Conservation (phyloP, 2,888 invertebrate species). For the Abrostola triplasia region DNA sequence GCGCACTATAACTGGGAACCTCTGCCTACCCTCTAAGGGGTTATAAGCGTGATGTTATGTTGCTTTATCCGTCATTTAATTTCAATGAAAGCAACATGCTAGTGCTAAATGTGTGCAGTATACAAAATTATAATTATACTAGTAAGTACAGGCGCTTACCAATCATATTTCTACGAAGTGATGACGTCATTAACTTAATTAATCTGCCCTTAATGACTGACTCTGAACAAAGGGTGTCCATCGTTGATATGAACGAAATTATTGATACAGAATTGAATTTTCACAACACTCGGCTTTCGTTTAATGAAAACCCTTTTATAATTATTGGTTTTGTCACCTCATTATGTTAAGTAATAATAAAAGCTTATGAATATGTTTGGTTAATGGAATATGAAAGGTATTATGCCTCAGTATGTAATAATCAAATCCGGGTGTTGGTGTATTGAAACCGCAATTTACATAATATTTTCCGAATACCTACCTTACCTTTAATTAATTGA, state of each 20-base stretch:
- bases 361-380: slow-evolving; percentile 44
- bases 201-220: slow-evolving; percentile 25
- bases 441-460: not conserved
- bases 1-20: too few relatives aligned
- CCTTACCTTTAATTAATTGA: too few relatives aligned
- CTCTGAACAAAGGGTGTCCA: slow-evolving; percentile 32
- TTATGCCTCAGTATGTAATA: not conserved
- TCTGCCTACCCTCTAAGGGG: too few relatives aligned
- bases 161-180: not conserved
- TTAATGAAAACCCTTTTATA: slow-evolving; percentile 33
- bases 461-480: too few relatives aligned
- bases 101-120: too few relatives aligned
- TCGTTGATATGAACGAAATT: slow-evolving; percentile 7
- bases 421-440: slow-evolving; percentile 10
- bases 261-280: slow-evolving; percentile 16
- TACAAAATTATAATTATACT: too few relatives aligned
- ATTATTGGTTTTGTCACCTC: slow-evolving; percentile 35
- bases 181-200: slow-evolving; percentile 38
- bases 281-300: slow-evolving; percentile 21
- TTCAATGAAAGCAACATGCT: too few relatives aligned
- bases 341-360: slow-evolving; percentile 27
- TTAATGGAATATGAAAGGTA: slow-evolving; percentile 19
- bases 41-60: too few relatives aligned
- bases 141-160: not conserved
- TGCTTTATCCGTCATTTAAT: too few relatives aligned